Evolutionary conservation across 2,888 invertebrate species (phyloP).

Genomic region (Acanthoscelides obtectus): DNA sequence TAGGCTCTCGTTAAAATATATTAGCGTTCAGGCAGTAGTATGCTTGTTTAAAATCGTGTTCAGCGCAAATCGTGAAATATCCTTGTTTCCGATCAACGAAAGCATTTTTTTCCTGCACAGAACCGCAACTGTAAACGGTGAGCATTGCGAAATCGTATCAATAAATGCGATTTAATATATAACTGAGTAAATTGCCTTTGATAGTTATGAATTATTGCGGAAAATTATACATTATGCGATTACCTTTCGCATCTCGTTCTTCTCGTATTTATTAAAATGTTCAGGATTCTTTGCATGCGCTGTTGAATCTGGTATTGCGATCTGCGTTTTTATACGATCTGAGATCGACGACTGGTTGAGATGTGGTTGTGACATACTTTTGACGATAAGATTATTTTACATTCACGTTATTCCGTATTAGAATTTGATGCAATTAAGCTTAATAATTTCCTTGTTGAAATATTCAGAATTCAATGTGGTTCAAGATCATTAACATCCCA

Average conservation of each 20-base stretch:
- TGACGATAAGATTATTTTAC: background rate
- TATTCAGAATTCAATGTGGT: too few relatives aligned
- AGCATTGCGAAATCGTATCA: constrained; percentile 13
- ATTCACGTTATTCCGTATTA: background rate
- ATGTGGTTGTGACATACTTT: background rate
- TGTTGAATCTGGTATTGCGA: background rate
- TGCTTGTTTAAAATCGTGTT: background rate
- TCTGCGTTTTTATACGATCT: background rate
- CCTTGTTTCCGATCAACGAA: background rate
- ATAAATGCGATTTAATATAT: constrained; percentile 16
- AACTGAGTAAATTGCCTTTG: constrained; percentile 16
- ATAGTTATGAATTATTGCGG: constrained; percentile 20
- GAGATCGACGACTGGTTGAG: background rate
- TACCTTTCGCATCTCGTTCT: constrained; percentile 3
- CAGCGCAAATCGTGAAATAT: background rate
- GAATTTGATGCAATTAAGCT: background rate
- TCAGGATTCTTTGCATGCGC: background rate
- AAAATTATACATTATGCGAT: constrained; percentile 13
- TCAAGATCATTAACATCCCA: too few relatives aligned
- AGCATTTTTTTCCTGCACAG: background rate
- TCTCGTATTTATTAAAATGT: background rate
- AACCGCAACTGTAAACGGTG: constrained; percentile 2
- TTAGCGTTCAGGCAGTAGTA: background rate
- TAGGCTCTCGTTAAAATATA: background rate
- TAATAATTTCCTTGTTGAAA: too few relatives aligned